phyloP scores from a whole-genome alignment of 2,797 vertebrate species.

The Miichthys miiuy region DNA sequence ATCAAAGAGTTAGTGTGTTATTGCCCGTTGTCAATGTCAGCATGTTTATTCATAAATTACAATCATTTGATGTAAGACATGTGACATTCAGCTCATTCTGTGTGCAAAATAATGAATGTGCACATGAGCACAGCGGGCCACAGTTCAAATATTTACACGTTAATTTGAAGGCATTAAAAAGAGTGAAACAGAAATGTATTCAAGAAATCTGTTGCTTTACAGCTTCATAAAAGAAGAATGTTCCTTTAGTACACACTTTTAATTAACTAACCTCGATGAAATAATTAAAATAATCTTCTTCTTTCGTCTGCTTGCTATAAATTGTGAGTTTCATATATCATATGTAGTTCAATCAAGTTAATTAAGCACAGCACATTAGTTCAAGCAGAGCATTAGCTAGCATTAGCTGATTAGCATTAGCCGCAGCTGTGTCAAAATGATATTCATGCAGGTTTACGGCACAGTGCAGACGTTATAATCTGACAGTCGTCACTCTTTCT shows the following conservation, averaged over 20 bases:
- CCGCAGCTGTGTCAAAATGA: not conserved
- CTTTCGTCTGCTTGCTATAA: not conserved
- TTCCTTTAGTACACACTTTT: not conserved
- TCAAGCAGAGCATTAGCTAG: not conserved
- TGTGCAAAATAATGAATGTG: not conserved
- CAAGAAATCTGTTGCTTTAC: not conserved
- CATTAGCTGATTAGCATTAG: not conserved
- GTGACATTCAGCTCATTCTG: not conserved
- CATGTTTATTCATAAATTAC: constrained; percentile 45
- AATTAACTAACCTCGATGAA: not conserved
- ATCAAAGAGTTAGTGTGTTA: constrained; percentile 54
- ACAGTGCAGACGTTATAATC: not conserved
- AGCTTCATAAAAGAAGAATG: too few relatives aligned
- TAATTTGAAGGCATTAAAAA: constrained; percentile 2
- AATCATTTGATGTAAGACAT: constrained; percentile 14
- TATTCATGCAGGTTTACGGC: not conserved
- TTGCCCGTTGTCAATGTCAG: constrained; percentile 66
- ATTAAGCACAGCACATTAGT: not conserved
- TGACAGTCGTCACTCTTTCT: not conserved
- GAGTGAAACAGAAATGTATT: not conserved
- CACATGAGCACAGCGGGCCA: not conserved
- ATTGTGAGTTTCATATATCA: not conserved
- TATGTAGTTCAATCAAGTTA: not conserved
- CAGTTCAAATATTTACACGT: constrained; percentile 18
- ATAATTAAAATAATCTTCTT: not conserved